Evolutionary conservation across 2,797 vertebrate genomes (phyloP), one percentile per base, ranked within the genome.

Genomic region (Molossus alvarezi): DNA sequence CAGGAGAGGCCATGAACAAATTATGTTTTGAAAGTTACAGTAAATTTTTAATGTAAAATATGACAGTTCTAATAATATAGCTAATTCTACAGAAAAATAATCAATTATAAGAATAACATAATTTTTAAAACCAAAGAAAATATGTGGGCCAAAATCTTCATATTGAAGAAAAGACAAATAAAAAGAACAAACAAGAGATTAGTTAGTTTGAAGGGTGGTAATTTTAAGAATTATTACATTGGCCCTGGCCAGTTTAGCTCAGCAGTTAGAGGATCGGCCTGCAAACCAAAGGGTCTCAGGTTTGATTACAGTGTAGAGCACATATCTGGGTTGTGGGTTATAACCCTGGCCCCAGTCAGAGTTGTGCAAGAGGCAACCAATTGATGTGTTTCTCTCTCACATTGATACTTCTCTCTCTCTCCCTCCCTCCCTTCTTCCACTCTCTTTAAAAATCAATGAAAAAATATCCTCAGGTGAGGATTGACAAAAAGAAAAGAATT

Each of bases 41-140:
- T 80, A 45, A 33, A 3, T 83, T 84, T 94, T 80, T 48, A 51
- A 92, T 55, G 65, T 94, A 33, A 80, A 88, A 91, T 82, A 9
- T 79, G 9, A 79, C 88, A 60, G 23, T 75, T 79, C 45, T 62
- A 64, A n/a, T 67, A 73, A 65, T 15, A 41, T 21, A 37, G 5
- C 75, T 3, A 55, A 57, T 27, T 72, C 48, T 27, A 27, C 0
- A 94, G 20, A 77, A 4, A 88, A 87, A 69, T 69, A 85, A 20
- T 62, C 27, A 69, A 27, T 65, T 73, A 58, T n/a, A 75, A 89
- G 57, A 89, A 72, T 79, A 89, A 91, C 37, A 2, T 76, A 73
- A 67, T 41, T 69, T 86, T 72, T 90, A 60, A 91, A 92, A 73
- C 45, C 9, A 83, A 94, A 53, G 10, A 88, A 91, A 76, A 91